These are phyloP conservation scores for Todus mexicanus DNA, from an alignment of 2,797 vertebrate species.

Conservation along the genomic window DNA sequence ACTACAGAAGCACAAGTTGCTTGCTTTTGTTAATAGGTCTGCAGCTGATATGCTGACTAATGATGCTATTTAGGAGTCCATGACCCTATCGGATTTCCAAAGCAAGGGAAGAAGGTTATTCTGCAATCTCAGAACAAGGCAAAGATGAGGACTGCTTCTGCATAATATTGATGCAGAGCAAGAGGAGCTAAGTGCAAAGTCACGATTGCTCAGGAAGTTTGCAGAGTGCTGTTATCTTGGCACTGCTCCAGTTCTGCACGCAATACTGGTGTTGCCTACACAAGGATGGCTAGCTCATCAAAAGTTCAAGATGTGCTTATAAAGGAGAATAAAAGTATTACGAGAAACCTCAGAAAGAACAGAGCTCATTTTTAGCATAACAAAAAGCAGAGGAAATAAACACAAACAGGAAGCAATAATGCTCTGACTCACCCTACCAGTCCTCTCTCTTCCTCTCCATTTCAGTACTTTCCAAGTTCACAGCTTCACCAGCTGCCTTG, in stretches of 20 bases:
- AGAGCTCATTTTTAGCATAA: not conserved
- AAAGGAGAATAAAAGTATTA: not conserved
- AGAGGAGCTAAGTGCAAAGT: not conserved
- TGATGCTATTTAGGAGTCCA: not conserved
- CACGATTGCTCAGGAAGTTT: not conserved
- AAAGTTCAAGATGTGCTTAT: not conserved
- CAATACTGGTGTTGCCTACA: not conserved
- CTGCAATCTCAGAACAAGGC: not conserved
- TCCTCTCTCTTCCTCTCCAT: not conserved
- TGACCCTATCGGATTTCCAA: not conserved
- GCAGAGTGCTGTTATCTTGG: not conserved
- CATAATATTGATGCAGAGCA: not conserved
- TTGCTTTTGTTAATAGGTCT: not conserved
- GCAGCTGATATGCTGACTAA: not conserved
- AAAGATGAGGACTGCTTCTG: not conserved
- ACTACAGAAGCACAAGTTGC: not conserved
- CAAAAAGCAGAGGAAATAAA: not conserved
- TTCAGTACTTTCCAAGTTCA: not conserved
- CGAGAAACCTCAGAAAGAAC: not conserved
- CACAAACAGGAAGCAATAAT: not conserved
- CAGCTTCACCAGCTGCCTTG: not conserved
- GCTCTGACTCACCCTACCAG: not conserved
- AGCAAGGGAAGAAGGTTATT: not conserved
- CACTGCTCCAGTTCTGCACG: not conserved
- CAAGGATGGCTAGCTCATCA: not conserved